Conservation (phyloP, 2,113 vertebrate genomes). For the Illadopsis cleaveri region DNA sequence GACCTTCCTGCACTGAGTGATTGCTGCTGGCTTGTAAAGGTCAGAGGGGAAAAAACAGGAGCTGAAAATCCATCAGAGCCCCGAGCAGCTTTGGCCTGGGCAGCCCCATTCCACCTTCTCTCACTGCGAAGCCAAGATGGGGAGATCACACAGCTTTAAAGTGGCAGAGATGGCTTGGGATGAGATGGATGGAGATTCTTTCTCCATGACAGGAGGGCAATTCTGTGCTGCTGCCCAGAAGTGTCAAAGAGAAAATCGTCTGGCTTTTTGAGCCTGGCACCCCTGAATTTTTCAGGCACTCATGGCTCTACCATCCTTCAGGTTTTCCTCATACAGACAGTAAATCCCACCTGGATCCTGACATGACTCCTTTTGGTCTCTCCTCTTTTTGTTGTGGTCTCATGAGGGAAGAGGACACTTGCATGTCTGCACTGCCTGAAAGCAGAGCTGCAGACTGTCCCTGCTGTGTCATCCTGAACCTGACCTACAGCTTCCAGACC, state of each 20-base stretch:
- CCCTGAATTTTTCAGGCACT: neutral
- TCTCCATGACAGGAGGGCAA: neutral
- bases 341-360: neutral
- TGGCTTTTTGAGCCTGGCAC: neutral
- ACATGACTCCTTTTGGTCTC: accelerated
- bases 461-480: neutral
- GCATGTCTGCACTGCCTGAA: neutral
- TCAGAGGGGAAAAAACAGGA: neutral
- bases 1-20: neutral
- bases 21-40: neutral
- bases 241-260: neutral
- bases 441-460: neutral
- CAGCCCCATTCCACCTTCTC: neutral
- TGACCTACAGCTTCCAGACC: neutral
- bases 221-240: too few species aligned
- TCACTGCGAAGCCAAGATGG: neutral
- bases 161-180: neutral
- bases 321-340: neutral
- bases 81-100: neutral
- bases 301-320: neutral
- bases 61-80: constrained; percentile 5
- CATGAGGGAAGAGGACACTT: neutral
- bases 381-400: neutral
- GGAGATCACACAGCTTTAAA: neutral
- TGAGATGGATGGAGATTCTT: neutral